A percentile compares a stretch with the other conserved stretches of the same genome.
phyloP scores from a whole-genome alignment of 2,113 vertebrate species.

The Ophiodon elongatus region DNA sequence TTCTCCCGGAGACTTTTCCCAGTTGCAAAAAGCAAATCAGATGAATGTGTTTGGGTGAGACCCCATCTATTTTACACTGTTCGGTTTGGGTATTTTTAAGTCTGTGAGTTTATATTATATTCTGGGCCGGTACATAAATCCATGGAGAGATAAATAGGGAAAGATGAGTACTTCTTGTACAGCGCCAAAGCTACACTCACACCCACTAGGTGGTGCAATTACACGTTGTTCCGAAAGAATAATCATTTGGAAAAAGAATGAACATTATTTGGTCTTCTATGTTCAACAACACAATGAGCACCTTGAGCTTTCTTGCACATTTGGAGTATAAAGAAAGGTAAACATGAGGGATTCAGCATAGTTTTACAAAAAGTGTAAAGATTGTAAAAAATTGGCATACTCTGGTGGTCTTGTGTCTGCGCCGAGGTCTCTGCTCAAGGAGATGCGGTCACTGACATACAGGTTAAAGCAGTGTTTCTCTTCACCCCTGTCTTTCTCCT shows the following conservation, averaged over 20 bases:
- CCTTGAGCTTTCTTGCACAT: neutral
- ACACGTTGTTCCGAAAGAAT: constrained; percentile 3
- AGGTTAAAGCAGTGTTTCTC: constrained; percentile 98
- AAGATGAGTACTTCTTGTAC: neutral
- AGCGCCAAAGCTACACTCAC: constrained; percentile 15
- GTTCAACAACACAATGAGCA: neutral
- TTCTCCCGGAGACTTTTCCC: constrained; percentile 56
- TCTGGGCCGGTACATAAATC: constrained; percentile 6
- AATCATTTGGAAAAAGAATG: neutral
- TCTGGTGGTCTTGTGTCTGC: constrained; percentile 97
- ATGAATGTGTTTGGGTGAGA: constrained; percentile 54
- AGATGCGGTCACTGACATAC: constrained; percentile 97
- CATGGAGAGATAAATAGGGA: neutral
- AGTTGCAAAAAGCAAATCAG: constrained; percentile 58
- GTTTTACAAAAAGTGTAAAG: constrained; percentile 11
- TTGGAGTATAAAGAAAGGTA: neutral
- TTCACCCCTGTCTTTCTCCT: constrained; percentile 93
- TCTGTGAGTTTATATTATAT: constrained; percentile 22
- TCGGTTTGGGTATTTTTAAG: constrained; percentile 30
- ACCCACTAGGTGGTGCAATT: constrained; percentile 64
- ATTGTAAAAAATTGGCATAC: constrained; percentile 84
- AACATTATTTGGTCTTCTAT: neutral
- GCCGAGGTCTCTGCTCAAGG: constrained; percentile 95
- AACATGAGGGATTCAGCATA: neutral
- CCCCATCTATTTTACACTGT: constrained; percentile 19